Conservation (phyloP, 2,113 vertebrate genomes). For the Pelecanus crispus region DNA sequence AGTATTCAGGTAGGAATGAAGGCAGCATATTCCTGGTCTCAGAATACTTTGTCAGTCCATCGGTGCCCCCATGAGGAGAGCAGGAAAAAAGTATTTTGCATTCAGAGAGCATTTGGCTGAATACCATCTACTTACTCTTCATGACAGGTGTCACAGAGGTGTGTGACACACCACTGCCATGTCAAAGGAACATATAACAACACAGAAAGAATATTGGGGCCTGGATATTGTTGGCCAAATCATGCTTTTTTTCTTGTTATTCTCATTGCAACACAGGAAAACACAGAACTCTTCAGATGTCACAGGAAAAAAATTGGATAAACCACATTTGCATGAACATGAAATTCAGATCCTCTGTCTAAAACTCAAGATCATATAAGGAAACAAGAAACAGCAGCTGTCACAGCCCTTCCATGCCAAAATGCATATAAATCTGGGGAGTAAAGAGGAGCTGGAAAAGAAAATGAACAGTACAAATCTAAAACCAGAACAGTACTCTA, state of each 20-base stretch:
- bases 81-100: not conserved
- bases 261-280: not conserved
- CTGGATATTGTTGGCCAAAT: not conserved
- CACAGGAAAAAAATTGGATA: not conserved
- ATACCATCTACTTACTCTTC: not conserved
- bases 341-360: not conserved
- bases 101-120: not conserved
- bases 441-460: not conserved
- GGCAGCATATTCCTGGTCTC: not conserved
- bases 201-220: not conserved
- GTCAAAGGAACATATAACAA: not conserved
- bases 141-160: not conserved
- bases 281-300: not conserved
- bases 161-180: not conserved
- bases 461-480: not conserved
- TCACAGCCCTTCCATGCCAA: not conserved
- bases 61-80: not conserved
- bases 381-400: not conserved
- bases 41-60: not conserved
- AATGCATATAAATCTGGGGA: not conserved
- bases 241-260: not conserved
- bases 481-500: not conserved
- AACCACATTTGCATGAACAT: not conserved
- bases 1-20: not conserved
- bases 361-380: not conserved